These are phyloP conservation scores for Zosterops lateralis DNA, from an alignment of 2,113 vertebrate genomes.

Conservation along the genomic window DNA sequence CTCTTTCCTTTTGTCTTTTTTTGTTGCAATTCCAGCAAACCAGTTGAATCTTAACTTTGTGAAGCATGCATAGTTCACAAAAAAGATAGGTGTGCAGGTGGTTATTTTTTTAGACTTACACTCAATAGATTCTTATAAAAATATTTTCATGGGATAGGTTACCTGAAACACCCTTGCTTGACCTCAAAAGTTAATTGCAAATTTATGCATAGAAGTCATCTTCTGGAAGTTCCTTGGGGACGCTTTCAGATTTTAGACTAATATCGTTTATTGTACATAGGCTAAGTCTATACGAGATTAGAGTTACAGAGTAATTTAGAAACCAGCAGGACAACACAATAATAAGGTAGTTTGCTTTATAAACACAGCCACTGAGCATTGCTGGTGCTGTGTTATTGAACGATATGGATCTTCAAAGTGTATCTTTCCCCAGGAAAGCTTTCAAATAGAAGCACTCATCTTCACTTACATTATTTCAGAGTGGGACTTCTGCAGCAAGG, in stretches of 20 bases:
- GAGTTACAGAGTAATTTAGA: neutral
- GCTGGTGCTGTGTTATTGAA: neutral
- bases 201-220: neutral
- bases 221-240: neutral
- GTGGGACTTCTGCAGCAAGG: neutral
- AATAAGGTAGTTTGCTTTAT: neutral
- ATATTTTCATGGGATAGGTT: neutral
- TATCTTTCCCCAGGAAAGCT: neutral
- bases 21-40: constrained; percentile 46
- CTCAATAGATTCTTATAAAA: neutral
- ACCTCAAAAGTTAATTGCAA: neutral
- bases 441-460: neutral
- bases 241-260: neutral
- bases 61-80: neutral
- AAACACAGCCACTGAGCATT: neutral
- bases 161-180: neutral
- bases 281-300: neutral
- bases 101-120: neutral
- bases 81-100: constrained; percentile 2
- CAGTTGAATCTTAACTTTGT: constrained; percentile 29
- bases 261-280: neutral
- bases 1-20: constrained; percentile 45
- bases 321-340: neutral
- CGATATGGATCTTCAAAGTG: neutral
- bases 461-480: neutral